Evolutionary conservation across 1,140 invertebrate genomes (phyloP), one percentile per base, ranked within the genome.

Genomic region (Anastrepha ludens): DNA sequence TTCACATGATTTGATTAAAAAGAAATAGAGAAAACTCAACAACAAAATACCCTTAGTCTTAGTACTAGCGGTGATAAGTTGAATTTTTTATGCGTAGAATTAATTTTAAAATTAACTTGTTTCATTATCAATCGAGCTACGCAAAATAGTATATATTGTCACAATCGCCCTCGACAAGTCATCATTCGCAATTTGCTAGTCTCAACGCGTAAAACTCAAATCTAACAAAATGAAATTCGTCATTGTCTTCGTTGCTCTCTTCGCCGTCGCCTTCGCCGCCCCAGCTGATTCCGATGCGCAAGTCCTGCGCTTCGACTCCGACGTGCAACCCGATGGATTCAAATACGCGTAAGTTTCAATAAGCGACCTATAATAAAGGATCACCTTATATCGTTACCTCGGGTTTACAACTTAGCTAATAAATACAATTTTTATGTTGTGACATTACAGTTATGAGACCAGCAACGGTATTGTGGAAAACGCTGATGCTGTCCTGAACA

Each of bases 181-280:
- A 89, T 85, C 88, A 89, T 89, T 89, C 88, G 87, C 65, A 62
- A 62, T 78, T 89, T 70, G 86, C 78, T 85, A 78, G 70, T 87
- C 88, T 86, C 87, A 67, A 62, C 60, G 13, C 13, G 13, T 62
- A 9, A 62, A 62, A 78, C 41, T 55, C 6, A 55, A 81, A 20
- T 47, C 44, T 55, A 86, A 78, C 88, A 89, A 86, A 60, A 88
- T 89, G 89, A 89, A 89, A 89, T 88, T 89, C 88, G 78, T 86
- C 67, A 89, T 89, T 88, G 89, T 89, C 67, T 87, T 88, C 44
- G 90, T 60, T 58, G 87, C 88, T 78, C 89, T 93, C 87, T 90
- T 92, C 88, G 91, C 91, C 85, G 8, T 92, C 62, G 91, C 91
- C 11, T 65, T 93, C 39, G 91, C 91, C 13, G 89, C 89, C 15